phyloP scores from a whole-genome alignment of 2,888 invertebrate species.

The Cinara cedri region DNA sequence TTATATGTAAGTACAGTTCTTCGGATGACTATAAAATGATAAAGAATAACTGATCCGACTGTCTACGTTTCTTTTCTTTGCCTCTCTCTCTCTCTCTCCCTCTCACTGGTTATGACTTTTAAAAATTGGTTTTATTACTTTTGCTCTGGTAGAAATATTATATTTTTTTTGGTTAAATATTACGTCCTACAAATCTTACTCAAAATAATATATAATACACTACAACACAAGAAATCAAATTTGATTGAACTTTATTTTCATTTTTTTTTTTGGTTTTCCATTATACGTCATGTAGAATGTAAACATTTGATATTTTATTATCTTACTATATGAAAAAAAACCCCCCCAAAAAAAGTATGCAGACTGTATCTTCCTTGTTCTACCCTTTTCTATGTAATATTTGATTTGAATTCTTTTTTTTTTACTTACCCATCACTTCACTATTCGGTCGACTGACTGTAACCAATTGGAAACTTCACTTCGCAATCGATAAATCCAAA shows the following conservation, averaged over 20 bases:
- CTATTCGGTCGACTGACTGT: background rate
- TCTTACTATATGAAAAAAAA: conserved; percentile 4
- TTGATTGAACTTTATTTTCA: background rate
- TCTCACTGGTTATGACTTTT: background rate
- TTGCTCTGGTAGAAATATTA: background rate
- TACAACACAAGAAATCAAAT: background rate
- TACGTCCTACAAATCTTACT: background rate
- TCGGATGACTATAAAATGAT: background rate
- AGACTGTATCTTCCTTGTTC: background rate
- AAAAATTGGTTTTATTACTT: background rate
- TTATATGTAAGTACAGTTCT: background rate
- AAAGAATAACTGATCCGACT: too few species aligned
- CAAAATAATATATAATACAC: background rate
- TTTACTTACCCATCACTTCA: background rate
- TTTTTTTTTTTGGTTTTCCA: background rate
- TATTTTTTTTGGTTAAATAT: background rate
- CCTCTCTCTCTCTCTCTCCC: background rate
- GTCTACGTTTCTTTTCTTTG: too few species aligned
- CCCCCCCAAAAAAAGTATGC: too few species aligned
- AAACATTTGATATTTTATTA: conserved; percentile 11
- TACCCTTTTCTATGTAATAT: background rate
- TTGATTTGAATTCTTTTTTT: conserved; percentile 1
- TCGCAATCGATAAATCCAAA: too few species aligned
- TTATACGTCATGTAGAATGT: background rate
- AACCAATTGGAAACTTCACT: background rate